Conservation (phyloP, 2,888 invertebrate species). For the Tiphia femorata region DNA sequence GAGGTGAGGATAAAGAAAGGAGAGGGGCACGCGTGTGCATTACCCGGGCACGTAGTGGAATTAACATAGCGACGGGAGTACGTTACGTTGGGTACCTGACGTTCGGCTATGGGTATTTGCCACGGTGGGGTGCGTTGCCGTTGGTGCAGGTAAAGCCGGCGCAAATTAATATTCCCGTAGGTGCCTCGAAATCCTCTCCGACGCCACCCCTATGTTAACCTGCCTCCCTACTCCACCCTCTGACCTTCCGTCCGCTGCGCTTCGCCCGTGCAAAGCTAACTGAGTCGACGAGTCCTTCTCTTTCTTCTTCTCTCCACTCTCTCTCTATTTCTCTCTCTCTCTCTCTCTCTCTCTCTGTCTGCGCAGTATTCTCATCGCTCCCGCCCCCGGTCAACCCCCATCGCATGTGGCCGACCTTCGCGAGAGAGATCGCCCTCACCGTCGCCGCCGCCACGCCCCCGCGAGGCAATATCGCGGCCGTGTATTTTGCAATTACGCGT, state of each 20-base stretch:
- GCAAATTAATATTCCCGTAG: constrained; percentile 49
- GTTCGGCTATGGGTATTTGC: constrained; percentile 35
- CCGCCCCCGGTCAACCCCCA: neutral
- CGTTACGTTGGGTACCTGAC: constrained; percentile 34
- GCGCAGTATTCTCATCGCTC: neutral
- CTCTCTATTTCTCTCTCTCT: neutral
- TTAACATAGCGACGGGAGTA: constrained; percentile 10
- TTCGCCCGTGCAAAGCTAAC: too few species aligned
- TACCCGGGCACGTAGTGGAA: constrained; percentile 2
- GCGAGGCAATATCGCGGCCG: constrained; percentile 49
- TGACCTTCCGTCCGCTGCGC: too few species aligned
- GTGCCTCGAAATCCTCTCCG: constrained; percentile 34
- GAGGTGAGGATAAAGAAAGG: constrained; percentile 10
- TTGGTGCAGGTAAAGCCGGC: constrained; percentile 14
- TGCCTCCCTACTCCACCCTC: neutral
- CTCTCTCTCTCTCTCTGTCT: neutral
- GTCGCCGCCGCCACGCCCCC: constrained; percentile 21
- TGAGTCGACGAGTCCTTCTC: too few species aligned
- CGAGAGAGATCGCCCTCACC: constrained; percentile 17
- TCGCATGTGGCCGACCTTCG: constrained; percentile 26
- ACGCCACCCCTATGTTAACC: constrained; percentile 14
- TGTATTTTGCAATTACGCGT: constrained; percentile 63
- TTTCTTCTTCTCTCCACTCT: too few species aligned
- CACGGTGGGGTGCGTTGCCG: neutral
- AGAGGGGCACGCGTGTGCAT: constrained; percentile 3